Base-by-base conservation (phyloP, 2,888 invertebrate genomes). In the Leptopterna dolabrata region DNA sequence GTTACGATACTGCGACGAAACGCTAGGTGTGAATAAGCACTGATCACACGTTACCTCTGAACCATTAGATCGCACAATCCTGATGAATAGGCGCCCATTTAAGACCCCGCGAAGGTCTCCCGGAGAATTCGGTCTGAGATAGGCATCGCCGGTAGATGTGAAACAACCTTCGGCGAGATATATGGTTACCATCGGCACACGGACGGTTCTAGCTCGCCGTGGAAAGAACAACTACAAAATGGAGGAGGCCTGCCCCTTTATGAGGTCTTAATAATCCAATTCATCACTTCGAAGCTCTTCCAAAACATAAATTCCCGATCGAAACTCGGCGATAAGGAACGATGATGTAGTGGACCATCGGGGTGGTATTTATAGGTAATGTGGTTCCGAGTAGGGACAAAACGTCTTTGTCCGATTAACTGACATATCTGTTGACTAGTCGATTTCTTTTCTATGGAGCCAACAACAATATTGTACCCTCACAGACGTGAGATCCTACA, bases 21-120 rank as follows among this genome's bases (percentile, higher is more conserved):
- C 73, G 16, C 47, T 45, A 71, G 85, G 85, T 85, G 85, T 76
- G 85, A 85, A 85, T 85, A 85, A 85, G 47, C 63, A 45, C 30
- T 85, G 85, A 85, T 85, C 85, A 76, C 85, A 85, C 45, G 71
- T 73, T 73, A 71, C 70, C 24, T 70, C 71, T 45, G 73, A 76
- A 70, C 85, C 76, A 85, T 85, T 85, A 85, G 51, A 85, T 73
- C 51, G 76, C 55, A 73, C 85, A 73, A 85, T 73, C 47, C 85
- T 85, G 85, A 85, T 85, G 85, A 85, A 85, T 85, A 85, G 85
- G 43, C 83, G 45, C 55, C 85, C 85, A 47, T 76, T 85, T 85
- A 85, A 41, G 36, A 41, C 70, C 14, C 45, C 78, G 45, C 45
- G 24, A 78, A 19, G 41, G n/a, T n/a, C 36, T 30, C 55, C 63